Percentiles rank a stretch among this genome's conserved stretches.
phyloP scores from a whole-genome alignment of 2,888 invertebrate genomes.

The Agonopterix subpropinquella region DNA sequence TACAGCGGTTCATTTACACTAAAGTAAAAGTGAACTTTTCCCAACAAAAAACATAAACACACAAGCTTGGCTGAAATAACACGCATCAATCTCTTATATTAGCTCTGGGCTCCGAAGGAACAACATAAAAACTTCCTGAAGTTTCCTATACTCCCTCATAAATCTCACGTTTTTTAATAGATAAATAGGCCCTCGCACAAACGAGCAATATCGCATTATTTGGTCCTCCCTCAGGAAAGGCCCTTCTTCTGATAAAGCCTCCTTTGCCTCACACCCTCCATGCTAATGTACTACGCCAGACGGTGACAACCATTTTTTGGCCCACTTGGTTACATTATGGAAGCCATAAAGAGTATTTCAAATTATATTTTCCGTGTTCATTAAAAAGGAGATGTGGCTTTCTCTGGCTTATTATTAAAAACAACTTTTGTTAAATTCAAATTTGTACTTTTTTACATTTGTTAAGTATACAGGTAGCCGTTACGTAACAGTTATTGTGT shows the following conservation, averaged over 20 bases:
- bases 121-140: slow-evolving; percentile 70
- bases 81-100: slow-evolving; percentile 68
- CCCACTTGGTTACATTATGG: slow-evolving; percentile 74
- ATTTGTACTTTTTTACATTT: slow-evolving; percentile 17
- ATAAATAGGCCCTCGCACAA: slow-evolving; percentile 75
- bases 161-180: slow-evolving; percentile 74
- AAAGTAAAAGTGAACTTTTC: slow-evolving; percentile 8
- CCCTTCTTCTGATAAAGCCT: slow-evolving; percentile 72
- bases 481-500: slow-evolving; percentile 19
- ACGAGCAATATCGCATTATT: slow-evolving; percentile 76
- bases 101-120: slow-evolving; percentile 51
- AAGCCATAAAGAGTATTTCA: slow-evolving; percentile 72
- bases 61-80: slow-evolving; percentile 49
- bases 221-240: slow-evolving; percentile 74
- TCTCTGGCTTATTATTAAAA: slow-evolving; percentile 46
- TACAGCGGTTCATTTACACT: slow-evolving; percentile 3
- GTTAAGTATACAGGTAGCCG: slow-evolving; percentile 16
- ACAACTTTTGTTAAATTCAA: slow-evolving; percentile 35
- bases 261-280: slow-evolving; percentile 70
- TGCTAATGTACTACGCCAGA: slow-evolving; percentile 73
- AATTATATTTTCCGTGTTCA: slow-evolving; percentile 72
- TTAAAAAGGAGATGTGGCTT: slow-evolving; percentile 66
- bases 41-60: slow-evolving; percentile 25
- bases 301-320: slow-evolving; percentile 76
- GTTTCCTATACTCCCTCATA: slow-evolving; percentile 65